Evolutionary conservation across 2,113 vertebrate genomes (phyloP).

Genomic region (Paedocypris sp.): DNA sequence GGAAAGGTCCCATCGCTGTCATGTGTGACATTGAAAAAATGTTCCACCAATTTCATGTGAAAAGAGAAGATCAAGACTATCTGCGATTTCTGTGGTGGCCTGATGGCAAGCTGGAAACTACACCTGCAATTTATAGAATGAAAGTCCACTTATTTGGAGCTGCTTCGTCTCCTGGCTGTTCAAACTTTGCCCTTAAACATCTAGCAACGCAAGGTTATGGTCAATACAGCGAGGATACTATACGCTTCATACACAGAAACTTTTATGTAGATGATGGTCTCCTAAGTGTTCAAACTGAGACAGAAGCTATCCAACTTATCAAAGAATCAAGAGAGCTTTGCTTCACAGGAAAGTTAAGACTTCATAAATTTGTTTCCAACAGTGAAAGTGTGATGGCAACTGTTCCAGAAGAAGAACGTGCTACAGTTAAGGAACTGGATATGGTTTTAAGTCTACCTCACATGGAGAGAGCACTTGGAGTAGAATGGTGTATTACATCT

Average conservation of each 20-base stretch:
- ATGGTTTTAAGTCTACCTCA: neutral
- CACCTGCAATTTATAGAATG: constrained; percentile 8
- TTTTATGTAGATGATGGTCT: neutral
- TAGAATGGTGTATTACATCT: constrained; percentile 3
- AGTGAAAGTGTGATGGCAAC: neutral
- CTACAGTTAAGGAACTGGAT: neutral
- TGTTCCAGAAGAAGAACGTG: neutral
- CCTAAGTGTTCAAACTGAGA: neutral
- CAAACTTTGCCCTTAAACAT: constrained; percentile 10
- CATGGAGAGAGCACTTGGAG: neutral
- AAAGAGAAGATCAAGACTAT: too few relatives aligned
- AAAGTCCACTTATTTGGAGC: constrained; percentile 24
- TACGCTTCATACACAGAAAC: neutral
- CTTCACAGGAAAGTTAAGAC: neutral
- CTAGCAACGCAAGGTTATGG: neutral
- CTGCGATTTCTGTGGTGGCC: too few relatives aligned
- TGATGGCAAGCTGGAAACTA: too few relatives aligned
- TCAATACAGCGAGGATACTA: neutral
- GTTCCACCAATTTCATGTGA: too few relatives aligned
- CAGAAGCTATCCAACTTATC: neutral
- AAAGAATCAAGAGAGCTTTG: neutral
- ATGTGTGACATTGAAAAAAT: too few relatives aligned
- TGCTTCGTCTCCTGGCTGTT: constrained; percentile 1
- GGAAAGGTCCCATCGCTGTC: too few relatives aligned
- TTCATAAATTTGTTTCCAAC: neutral